Percentiles rank a stretch among this genome's conserved stretches.
phyloP scores from a whole-genome alignment of 30 jellyfish, hydroid and myxozoan species.

The Hydractinia echinata region DNA sequence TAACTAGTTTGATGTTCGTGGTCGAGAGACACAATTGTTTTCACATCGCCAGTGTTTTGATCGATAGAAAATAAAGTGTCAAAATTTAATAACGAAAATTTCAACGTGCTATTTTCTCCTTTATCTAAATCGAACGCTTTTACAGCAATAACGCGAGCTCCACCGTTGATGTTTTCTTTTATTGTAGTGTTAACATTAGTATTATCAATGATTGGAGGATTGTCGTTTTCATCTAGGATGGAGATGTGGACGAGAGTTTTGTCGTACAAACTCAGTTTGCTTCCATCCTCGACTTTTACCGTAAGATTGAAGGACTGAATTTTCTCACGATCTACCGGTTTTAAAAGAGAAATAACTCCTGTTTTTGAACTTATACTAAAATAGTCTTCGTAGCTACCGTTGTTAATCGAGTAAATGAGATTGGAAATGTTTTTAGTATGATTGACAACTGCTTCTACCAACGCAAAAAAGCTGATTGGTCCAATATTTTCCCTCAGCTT shows the following conservation, averaged over 20 bases:
- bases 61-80: not conserved
- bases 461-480: not conserved
- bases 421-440: not conserved
- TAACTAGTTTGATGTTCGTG: not conserved
- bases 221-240: slow-evolving; percentile 22
- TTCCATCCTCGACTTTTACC: not conserved
- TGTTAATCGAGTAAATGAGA: not conserved
- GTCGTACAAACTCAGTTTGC: slow-evolving; percentile 2
- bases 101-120: slow-evolving; percentile 12
- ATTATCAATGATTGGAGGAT: slow-evolving; percentile 13
- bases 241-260: not conserved
- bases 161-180: not conserved
- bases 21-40: not conserved
- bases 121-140: slow-evolving; percentile 18
- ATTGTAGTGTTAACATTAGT: not conserved
- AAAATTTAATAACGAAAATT: not conserved
- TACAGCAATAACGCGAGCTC: not conserved
- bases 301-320: not conserved
- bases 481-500: not conserved
- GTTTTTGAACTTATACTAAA: not conserved
- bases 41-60: not conserved
- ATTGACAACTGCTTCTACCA: slow-evolving; percentile 6
- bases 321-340: slow-evolving; percentile 2
- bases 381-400: not conserved
- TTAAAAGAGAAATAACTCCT: not conserved